Base-by-base conservation (phyloP, 1,140 invertebrate genomes). In the Chlorops oryzae region DNA sequence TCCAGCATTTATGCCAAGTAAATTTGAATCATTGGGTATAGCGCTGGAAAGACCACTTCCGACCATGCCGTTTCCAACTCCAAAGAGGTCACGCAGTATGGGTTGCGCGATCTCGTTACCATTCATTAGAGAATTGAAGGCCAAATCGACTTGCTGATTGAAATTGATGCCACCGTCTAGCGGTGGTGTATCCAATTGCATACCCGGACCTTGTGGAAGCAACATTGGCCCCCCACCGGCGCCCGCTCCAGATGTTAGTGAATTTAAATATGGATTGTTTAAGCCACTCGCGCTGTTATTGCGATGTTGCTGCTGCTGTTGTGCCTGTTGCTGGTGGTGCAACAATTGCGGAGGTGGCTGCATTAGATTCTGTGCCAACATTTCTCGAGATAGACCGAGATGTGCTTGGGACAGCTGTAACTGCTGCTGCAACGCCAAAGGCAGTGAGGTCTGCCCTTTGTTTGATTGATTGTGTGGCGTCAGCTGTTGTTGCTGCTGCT, bases 81-180 rank as follows among this genome's bases (percentile, higher is more conserved):
- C 47, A 15, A 70, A 54, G 3, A 70, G 59, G 50, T 70, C 67
- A 7, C 67, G 54, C 7, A 70, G 49, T 32, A 70, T 70, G 12
- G 67, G 67, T 41, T 70, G 67, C 1, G 65, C 57, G 15, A 70
- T 59, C n/a, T 70, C 67, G 50, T 70, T 70, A 4, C 66, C 67
- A 41, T 68, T 70, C 63, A 70, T 63, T 25, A 70, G 59, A 6
- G 67, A 70, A 46, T 70, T 70, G 35, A 70, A 70, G 3, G 68
- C 67, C 52, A 70, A 52, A 57, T 70, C 67, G 17, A 70, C 68
- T 62, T 70, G 67, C 44, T 70, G 67, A 56, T 70, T 70, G 13
- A 70, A 70, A 47, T 70, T 70, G 27, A 57, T 51, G 40, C 23
- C 15, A 25, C 49, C 49, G 35, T 69, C 65, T 28, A 69, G 28